Base-by-base conservation (phyloP, 1,140 invertebrate genomes). In the Drosophila kepulauana region DNA sequence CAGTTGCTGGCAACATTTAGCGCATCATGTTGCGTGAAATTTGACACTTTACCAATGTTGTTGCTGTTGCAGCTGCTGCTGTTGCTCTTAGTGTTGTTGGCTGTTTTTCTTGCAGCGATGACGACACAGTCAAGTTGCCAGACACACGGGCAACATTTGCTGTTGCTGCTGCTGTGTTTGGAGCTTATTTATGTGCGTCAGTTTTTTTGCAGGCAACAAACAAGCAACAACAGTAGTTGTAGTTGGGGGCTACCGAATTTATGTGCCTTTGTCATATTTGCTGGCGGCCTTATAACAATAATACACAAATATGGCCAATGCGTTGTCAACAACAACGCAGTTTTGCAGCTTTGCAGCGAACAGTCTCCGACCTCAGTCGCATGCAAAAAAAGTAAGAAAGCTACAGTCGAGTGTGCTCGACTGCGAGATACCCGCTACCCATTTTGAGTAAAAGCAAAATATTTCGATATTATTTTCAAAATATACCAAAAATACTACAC, bases 1-100 rank as follows among this genome's bases (percentile, higher is more conserved):
- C 70, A 73, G 84, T 88, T 88, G 75, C 70, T 88, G 85, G 85
- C 81, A 82, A 71, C 85, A 89, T 85, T 89, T 89, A 89, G 85
- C 85, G 81, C 81, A 81, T 84, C 85, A 89, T 89, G 85, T 89
- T 89, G 85, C 85, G 85, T 89, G 85, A 89, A 89, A 89, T 89
- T 89, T 89, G 85, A 89, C 85, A 89, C 85, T 89, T 89, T 89
- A 70, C 48, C 57, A 56, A 54, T 71, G 68, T 71, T 71, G 58
- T 49, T 48, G 28, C 13, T 33, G 63, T 25, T 67, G 25, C 11
- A 20, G 56, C 15, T 65, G 52, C 43, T 30, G n/a, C 43, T 54
- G 48, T 11, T 65, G 48, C 20, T 45, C 25, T 10, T 49, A 30
- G 11, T 52, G 61, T 41, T 61, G 79, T 35, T 46, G 49, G 20